Conservation (phyloP, 2,113 vertebrate genomes). For the Nipponia nippon region DNA sequence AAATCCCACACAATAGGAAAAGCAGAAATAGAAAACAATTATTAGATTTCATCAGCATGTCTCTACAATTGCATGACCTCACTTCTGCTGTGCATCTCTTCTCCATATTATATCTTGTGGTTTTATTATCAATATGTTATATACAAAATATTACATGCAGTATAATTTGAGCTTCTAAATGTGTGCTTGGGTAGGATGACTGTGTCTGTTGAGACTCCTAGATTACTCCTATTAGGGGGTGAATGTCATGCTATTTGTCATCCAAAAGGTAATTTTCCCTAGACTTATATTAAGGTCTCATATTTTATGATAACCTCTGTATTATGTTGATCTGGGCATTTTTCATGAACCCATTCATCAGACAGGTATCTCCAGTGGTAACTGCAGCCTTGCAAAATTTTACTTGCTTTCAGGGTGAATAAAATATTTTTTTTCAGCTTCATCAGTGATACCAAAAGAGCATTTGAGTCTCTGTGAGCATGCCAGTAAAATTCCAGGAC, state of each 20-base stretch:
- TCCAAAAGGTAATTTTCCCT: constrained; percentile 43
- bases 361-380: neutral
- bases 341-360: constrained; percentile 25
- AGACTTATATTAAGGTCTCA: constrained; percentile 35
- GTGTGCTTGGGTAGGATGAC: neutral
- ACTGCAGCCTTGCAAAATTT: neutral
- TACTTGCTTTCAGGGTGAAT: neutral
- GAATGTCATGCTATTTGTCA: constrained; percentile 46
- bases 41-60: neutral
- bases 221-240: constrained; percentile 32
- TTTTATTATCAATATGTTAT: constrained; percentile 31
- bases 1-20: neutral
- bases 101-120: neutral
- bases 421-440: neutral
- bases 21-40: neutral
- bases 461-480: neutral
- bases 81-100: neutral
- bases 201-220: constrained; percentile 38
- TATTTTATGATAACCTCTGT: constrained; percentile 40
- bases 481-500: neutral
- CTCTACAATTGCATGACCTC: neutral
- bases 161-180: constrained; percentile 20
- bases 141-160: constrained; percentile 20
- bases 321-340: constrained; percentile 38
- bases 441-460: neutral